Evolutionary conservation across 37 sponge, comb jelly and placozoan genomes (phyloP), one percentile per base, ranked within the genome.

Genomic region (Hormiphora californensis): DNA sequence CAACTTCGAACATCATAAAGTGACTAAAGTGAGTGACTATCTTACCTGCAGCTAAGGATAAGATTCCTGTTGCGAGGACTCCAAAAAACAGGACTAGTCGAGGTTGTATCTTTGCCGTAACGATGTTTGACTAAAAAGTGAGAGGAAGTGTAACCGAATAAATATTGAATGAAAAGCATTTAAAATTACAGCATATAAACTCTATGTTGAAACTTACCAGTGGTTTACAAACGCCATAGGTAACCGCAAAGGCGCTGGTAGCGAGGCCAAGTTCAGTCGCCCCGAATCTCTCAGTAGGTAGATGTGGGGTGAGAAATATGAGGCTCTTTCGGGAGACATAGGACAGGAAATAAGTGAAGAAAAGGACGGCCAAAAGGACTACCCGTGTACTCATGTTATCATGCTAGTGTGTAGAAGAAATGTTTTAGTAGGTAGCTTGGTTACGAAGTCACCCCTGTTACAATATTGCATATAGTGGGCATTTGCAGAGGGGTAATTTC

Each of bases 241-340:
- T 43, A 12, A 46, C 81, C 2, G 81, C 43, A 41, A 73, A 73
- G 25, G 81, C 35, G 46, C 81, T 73, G 46, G 40, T 43, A 73
- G 81, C 19, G 4, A 46, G 46, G 8, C 81, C 81, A 21, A 73
- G 44, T n/a, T 73, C 81, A 11, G 23, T 15, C 22, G 40, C 43
- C 7, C 46, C 43, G 25, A 73, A 73, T 28, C 81, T 46, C 12
- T 40, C 5, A n/a, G 35, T 4, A 23, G 43, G 41, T 3, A 73
- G 46, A 28, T 73, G 81, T 43, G 81, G 81, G 35, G 81, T 46
- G 23, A 73, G 35, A 28, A 73, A 73, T 22, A 73, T 33, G 22
- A 73, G 40, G 44, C 43, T 73, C 46, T 73, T 73, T 46, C 81
- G 35, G 2, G 81, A 73, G 46, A 73, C 43, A 28, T 73, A 73